Evolutionary conservation across 2,888 invertebrate species (phyloP).

Genomic region (Drosophila aldrichi): DNA sequence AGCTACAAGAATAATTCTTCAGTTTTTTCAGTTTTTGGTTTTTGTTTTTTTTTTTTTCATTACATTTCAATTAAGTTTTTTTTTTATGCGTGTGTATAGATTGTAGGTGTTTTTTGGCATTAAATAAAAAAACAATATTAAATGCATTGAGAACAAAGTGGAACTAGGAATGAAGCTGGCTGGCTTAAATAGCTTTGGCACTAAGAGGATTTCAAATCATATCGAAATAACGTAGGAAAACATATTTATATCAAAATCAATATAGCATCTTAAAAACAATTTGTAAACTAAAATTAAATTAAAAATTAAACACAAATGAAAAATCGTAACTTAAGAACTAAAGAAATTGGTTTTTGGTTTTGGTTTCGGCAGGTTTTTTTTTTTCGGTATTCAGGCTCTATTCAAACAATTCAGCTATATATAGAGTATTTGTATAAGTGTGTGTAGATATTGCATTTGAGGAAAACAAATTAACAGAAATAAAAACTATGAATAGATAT

Average conservation of each 20-base stretch:
- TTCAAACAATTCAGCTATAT: slow-evolving; percentile 68
- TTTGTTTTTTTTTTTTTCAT: slow-evolving; percentile 19
- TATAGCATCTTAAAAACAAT: slow-evolving; percentile 43
- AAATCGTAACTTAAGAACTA: slow-evolving; percentile 72
- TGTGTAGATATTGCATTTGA: slow-evolving; percentile 58
- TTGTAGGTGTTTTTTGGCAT: slow-evolving; percentile 17
- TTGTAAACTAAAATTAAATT: slow-evolving; percentile 47
- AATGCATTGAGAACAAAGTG: slow-evolving; percentile 52
- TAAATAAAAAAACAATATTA: slow-evolving; percentile 26
- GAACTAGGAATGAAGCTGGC: slow-evolving; percentile 56
- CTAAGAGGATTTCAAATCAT: slow-evolving; percentile 28
- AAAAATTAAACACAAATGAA: slow-evolving; percentile 56
- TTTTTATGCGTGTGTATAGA: slow-evolving; percentile 15
- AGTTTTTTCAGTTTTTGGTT: slow-evolving; percentile 39
- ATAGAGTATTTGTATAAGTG: slow-evolving; percentile 46
- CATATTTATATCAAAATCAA: slow-evolving; percentile 27
- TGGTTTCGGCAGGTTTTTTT: slow-evolving; percentile 52
- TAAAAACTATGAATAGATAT: slow-evolving; percentile 64
- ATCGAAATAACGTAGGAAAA: slow-evolving; percentile 24
- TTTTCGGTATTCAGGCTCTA: slow-evolving; percentile 61
- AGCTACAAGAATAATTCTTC: slow-evolving; percentile 78
- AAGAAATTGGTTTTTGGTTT: slow-evolving; percentile 36
- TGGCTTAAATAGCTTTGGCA: slow-evolving; percentile 48
- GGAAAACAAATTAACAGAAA: slow-evolving; percentile 53
- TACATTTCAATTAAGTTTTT: slow-evolving; percentile 32